A percentile compares a stretch with the other conserved stretches of the same genome.
Conservation (phyloP, 2,797 vertebrate genomes). For the Sebastes steindachneri region DNA sequence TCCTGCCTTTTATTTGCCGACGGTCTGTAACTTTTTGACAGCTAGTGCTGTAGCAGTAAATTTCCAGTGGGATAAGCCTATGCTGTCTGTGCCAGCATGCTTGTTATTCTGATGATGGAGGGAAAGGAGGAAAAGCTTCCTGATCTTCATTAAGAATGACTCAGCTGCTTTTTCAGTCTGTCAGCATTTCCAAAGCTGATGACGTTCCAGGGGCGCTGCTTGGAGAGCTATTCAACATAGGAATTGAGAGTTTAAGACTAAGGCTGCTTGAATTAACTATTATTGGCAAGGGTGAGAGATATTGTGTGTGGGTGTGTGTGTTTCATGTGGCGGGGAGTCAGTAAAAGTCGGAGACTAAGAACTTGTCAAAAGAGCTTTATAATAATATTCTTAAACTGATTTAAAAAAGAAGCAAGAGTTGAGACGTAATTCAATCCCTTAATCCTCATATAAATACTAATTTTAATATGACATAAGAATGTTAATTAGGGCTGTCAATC, state of each 20-base stretch:
- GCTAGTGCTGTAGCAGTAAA: slow-evolving; percentile 63
- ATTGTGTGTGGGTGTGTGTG: background rate
- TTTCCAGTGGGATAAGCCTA: slow-evolving; percentile 68
- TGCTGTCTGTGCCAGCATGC: slow-evolving; percentile 73
- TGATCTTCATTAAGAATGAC: slow-evolving; percentile 83
- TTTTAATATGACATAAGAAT: background rate
- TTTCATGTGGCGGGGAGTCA: background rate
- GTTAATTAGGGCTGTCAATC: background rate
- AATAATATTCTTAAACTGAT: slow-evolving; percentile 26
- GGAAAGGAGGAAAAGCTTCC: slow-evolving; percentile 71
- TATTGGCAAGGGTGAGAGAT: slow-evolving; percentile 34
- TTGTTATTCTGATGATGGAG: slow-evolving; percentile 79
- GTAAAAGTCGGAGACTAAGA: slow-evolving; percentile 14
- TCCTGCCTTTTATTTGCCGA: slow-evolving; percentile 63
- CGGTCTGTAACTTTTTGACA: slow-evolving; percentile 74
- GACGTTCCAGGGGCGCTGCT: slow-evolving; percentile 65
- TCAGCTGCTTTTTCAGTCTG: slow-evolving; percentile 76
- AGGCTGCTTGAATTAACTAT: slow-evolving; percentile 55
- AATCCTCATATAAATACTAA: background rate
- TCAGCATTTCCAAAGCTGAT: slow-evolving; percentile 79
- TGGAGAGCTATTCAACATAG: slow-evolving; percentile 58
- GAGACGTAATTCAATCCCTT: background rate
- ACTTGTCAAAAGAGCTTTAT: slow-evolving; percentile 24
- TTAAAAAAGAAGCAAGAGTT: background rate
- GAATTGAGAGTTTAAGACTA: slow-evolving; percentile 63